Evolutionary conservation across 2,113 vertebrate genomes (phyloP).

Genomic region (Panurus biarmicus): DNA sequence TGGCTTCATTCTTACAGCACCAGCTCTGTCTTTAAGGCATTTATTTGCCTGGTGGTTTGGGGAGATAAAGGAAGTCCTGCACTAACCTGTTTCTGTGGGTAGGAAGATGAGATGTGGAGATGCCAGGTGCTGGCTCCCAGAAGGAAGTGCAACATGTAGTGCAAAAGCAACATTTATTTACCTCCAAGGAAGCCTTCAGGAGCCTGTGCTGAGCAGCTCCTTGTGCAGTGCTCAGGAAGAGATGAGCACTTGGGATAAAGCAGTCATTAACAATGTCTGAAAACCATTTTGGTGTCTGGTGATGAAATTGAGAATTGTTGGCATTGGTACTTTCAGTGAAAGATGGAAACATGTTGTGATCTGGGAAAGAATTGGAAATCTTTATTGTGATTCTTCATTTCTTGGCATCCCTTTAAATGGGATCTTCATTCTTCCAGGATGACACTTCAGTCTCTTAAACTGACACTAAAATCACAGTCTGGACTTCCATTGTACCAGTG

Average conservation of each 20-base stretch:
- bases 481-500: not conserved
- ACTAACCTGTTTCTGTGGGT: not conserved
- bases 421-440: not conserved
- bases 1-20: not conserved
- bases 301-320: not conserved
- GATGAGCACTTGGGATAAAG: not conserved
- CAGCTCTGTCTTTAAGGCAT: not conserved
- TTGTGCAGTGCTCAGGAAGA: not conserved
- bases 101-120: not conserved
- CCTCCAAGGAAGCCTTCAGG: not conserved
- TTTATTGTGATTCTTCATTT: not conserved
- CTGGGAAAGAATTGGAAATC: not conserved
- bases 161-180: not conserved
- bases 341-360: not conserved
- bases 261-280: not conserved
- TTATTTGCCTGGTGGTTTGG: not conserved
- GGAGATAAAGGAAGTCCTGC: not conserved
- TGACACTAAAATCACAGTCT: not conserved
- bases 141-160: not conserved
- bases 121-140: not conserved
- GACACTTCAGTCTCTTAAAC: not conserved
- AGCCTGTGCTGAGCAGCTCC: not conserved
- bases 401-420: not conserved
- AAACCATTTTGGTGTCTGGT: not conserved
- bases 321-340: not conserved